Percentiles rank a stretch among this genome's conserved stretches.
These are phyloP conservation scores for Elegia similella DNA, from an alignment of 2,888 invertebrate genomes.

Conservation along the genomic window DNA sequence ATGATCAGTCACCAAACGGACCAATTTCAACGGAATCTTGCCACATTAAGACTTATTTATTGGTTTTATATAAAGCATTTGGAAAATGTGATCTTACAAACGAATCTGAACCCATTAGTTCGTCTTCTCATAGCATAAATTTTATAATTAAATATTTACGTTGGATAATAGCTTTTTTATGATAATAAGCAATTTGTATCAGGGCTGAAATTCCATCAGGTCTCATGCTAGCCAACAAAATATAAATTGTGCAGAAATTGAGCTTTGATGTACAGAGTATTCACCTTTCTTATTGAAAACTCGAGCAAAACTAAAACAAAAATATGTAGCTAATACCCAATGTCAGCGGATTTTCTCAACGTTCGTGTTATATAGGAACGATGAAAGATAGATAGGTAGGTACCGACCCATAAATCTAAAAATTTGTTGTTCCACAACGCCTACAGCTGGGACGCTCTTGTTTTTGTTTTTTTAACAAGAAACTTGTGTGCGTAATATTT, in stretches of 20 bases:
- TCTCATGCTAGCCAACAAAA: neutral
- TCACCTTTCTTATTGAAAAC: neutral
- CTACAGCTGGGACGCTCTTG: too few species aligned
- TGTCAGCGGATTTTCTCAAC: too few species aligned
- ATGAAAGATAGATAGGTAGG: too few species aligned
- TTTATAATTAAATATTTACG: constrained; percentile 1
- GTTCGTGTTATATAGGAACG: too few species aligned
- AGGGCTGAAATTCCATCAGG: neutral
- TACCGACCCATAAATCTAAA: too few species aligned
- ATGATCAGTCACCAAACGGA: neutral
- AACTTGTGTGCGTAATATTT: too few species aligned
- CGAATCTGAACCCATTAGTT: neutral
- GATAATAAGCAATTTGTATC: neutral
- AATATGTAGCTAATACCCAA: too few species aligned
- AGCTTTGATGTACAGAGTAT: too few species aligned
- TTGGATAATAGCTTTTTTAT: neutral
- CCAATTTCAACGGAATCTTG: neutral
- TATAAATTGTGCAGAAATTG: neutral
- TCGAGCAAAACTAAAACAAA: neutral
- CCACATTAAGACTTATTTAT: constrained; percentile 3
- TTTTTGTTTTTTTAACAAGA: too few species aligned
- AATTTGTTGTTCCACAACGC: too few species aligned
- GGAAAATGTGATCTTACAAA: neutral
- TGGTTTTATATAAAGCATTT: neutral
- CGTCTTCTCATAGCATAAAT: neutral